Percentiles rank a stretch among this genome's conserved stretches.
Evolutionary conservation across 2,888 invertebrate species (phyloP).

Genomic region (Cabera pusaria): DNA sequence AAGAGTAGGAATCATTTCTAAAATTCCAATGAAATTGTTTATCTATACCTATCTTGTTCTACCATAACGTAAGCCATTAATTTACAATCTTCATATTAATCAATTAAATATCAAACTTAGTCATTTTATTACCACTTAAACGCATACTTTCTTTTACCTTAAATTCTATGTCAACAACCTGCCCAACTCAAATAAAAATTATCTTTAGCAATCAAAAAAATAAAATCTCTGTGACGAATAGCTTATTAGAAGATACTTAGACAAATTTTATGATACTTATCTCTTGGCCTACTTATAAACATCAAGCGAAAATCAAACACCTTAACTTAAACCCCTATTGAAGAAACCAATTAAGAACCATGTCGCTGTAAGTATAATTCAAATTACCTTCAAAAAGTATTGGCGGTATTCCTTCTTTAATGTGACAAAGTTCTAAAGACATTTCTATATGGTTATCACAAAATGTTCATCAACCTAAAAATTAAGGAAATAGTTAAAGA

Average conservation of each 20-base stretch:
- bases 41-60: too few species aligned
- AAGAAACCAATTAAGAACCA: not conserved
- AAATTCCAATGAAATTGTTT: too few species aligned
- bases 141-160: too few species aligned
- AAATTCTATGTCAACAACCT: constrained; percentile 5
- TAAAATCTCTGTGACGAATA: constrained; percentile 23
- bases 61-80: too few species aligned
- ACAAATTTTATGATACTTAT: constrained; percentile 42
- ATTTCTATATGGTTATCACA: too few species aligned
- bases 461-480: constrained; percentile 23
- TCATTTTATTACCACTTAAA: too few species aligned
- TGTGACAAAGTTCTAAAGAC: constrained; percentile 1
- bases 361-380: constrained; percentile 2
- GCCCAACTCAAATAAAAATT: constrained; percentile 4
- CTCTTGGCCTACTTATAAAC: constrained; percentile 26
- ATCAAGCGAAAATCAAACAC: constrained; percentile 16
- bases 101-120: too few species aligned
- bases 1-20: too few species aligned
- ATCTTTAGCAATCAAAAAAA: constrained; percentile 7
- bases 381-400: too few species aligned
- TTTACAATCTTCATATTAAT: too few species aligned
- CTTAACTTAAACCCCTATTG: not conserved
- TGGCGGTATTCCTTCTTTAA: too few species aligned
- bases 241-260: constrained; percentile 34
- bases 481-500: constrained; percentile 28